Conservation (phyloP, 2,888 invertebrate genomes). For the Phyto melanocephala region DNA sequence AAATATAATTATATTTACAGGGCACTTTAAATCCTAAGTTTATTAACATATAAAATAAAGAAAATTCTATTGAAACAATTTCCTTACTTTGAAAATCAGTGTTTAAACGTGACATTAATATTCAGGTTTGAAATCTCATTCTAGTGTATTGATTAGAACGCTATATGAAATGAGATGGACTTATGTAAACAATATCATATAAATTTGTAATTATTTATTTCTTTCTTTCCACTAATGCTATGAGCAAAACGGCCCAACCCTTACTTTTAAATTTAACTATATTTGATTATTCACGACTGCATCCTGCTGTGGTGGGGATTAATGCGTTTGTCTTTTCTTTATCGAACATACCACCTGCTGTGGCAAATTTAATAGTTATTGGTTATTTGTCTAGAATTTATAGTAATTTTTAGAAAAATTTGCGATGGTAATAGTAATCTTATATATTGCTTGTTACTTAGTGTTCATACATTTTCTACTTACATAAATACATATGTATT, state of each 20-base stretch:
- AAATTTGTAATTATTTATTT: constrained; percentile 51
- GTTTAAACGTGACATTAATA: constrained; percentile 38
- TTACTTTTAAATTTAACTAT: neutral
- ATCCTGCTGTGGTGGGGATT: constrained; percentile 50
- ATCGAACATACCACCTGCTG: constrained; percentile 65
- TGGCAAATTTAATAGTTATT: constrained; percentile 68
- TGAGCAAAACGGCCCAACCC: neutral
- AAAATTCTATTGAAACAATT: constrained; percentile 27
- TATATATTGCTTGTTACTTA: too few species aligned
- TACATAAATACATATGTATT: too few species aligned
- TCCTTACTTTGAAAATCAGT: constrained; percentile 45
- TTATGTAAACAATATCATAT: constrained; percentile 50
- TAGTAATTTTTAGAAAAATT: neutral
- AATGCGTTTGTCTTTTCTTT: constrained; percentile 7
- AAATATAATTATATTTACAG: neutral
- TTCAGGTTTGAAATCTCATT: constrained; percentile 37
- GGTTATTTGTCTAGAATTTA: constrained; percentile 53
- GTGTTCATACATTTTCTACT: too few species aligned
- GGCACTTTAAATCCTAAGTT: neutral
- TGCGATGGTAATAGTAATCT: too few species aligned
- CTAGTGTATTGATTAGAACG: neutral
- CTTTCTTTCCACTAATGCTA: neutral
- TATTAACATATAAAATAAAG: constrained; percentile 11
- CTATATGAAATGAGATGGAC: neutral
- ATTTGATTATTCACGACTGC: constrained; percentile 36